Percentiles rank a stretch among this genome's conserved stretches.
phyloP scores from a whole-genome alignment of 2,797 vertebrate genomes.

The Gastrophryne carolinensis region DNA sequence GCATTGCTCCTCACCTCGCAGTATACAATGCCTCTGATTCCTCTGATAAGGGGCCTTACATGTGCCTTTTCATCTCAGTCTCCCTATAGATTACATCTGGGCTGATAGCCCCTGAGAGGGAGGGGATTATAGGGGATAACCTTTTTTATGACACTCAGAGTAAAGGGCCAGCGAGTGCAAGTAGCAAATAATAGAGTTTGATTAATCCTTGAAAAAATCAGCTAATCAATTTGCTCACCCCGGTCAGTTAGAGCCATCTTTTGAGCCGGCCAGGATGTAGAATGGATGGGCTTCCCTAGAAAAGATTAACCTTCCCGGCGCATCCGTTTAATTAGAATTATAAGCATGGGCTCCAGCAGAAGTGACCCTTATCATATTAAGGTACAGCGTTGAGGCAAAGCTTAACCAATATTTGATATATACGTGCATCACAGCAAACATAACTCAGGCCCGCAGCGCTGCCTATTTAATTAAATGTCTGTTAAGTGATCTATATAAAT shows the following conservation, averaged over 20 bases:
- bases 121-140: not conserved
- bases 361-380: conserved; percentile 49
- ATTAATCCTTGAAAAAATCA: conserved; percentile 49
- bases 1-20: not conserved
- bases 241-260: conserved; percentile 29
- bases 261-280: conserved; percentile 21
- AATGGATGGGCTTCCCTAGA: conserved; percentile 26
- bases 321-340: conserved; percentile 50
- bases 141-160: conserved; percentile 7
- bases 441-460: conserved; percentile 26
- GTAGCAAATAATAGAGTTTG: conserved; percentile 46
- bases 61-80: conserved; percentile 3
- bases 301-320: conserved; percentile 43
- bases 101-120: not conserved
- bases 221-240: conserved; percentile 43
- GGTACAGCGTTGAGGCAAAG: conserved; percentile 31
- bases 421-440: conserved; percentile 48
- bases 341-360: conserved; percentile 38
- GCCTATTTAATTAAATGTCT: conserved; percentile 48
- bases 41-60: conserved; percentile 25
- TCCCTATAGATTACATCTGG: conserved; percentile 4
- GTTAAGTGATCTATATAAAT: conserved; percentile 45
- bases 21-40: conserved; percentile 3
- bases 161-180: conserved; percentile 35
- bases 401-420: conserved; percentile 51